Base-by-base conservation (phyloP, 2,888 invertebrate species). In the Pammene fasciana region DNA sequence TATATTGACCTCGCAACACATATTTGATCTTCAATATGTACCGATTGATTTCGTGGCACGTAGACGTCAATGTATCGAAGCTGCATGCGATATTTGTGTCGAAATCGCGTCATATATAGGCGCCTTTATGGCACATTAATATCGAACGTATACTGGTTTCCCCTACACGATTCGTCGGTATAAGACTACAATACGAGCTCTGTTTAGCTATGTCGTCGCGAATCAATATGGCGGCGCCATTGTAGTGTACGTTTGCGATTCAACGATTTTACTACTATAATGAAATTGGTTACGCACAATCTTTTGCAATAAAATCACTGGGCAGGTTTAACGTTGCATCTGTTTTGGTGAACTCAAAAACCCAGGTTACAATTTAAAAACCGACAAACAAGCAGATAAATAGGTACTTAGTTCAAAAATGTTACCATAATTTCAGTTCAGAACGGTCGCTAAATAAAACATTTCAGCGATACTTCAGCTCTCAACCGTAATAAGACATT, bases 201-300 rank as follows among this genome's bases (percentile, higher is more conserved):
- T 59, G 59, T 59, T 61, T 60, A 36, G 43, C 54, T 48, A 67
- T 68, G 57, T 18, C 41, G 41, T 43, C 50, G 62, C 57, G 68
- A 68, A 68, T 57, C 68, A 68, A 64, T 68, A 68, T 26, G 26
- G 57, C 57, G 38, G 36, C 65, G 48, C 56, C 57, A 66, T 66
- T 50, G 65, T 48, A 54, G n/a, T 52, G 52, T 26, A 46, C 8
- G 16, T 54, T 54, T 10, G 50, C 62, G 62, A 62, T 50, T 65
- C 38, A 46, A 66, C 34, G 26, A 38, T 48, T 66, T 57, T 48
- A 14, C 50, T 34, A 34, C 18, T 57, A 48, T 56, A 57, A 66
- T 66, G 48, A 59, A 59, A 45, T 14, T 57, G 41, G 56, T 7
- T 45, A 52, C 38, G 62, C n/a, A 52, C 50, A 62, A 52, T 62